These are phyloP conservation scores for Poecilia gillii DNA, from an alignment of 2,797 vertebrate species.

Conservation along the genomic window DNA sequence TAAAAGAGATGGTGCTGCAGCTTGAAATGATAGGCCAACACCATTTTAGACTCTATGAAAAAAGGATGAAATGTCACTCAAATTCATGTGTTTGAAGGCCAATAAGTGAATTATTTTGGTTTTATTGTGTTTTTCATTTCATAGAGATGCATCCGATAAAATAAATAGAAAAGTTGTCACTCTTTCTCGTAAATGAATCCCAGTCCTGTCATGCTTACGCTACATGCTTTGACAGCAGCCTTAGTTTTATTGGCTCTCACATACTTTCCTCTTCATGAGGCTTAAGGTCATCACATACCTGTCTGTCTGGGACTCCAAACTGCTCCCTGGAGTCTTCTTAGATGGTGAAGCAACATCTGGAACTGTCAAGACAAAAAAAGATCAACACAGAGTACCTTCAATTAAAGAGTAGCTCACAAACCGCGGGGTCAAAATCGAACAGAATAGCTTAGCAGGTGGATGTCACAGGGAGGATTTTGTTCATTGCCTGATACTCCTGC, in stretches of 20 bases:
- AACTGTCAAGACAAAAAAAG: slow-evolving; percentile 20
- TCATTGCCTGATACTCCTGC: slow-evolving; percentile 14
- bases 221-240: background rate
- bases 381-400: background rate
- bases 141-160: slow-evolving; percentile 15
- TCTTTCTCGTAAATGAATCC: slow-evolving; percentile 17
- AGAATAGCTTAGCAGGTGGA: slow-evolving; percentile 25
- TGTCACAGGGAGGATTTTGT: slow-evolving; percentile 7
- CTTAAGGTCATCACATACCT: slow-evolving; percentile 7
- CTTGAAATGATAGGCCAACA: background rate
- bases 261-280: background rate
- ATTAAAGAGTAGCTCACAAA: slow-evolving; percentile 23
- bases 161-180: background rate
- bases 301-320: slow-evolving; percentile 13
- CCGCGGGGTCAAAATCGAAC: slow-evolving; percentile 6
- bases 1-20: background rate
- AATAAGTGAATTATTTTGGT: background rate
- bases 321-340: slow-evolving; percentile 6
- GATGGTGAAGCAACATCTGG: slow-evolving; percentile 21
- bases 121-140: slow-evolving; percentile 29
- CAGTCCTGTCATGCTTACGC: background rate
- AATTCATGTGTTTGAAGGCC: background rate
- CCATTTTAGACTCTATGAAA: background rate
- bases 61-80: background rate
- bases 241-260: background rate